These are phyloP conservation scores for Hirtodrosophila alboralis DNA, from an alignment of 2,888 invertebrate genomes.

Conservation along the genomic window DNA sequence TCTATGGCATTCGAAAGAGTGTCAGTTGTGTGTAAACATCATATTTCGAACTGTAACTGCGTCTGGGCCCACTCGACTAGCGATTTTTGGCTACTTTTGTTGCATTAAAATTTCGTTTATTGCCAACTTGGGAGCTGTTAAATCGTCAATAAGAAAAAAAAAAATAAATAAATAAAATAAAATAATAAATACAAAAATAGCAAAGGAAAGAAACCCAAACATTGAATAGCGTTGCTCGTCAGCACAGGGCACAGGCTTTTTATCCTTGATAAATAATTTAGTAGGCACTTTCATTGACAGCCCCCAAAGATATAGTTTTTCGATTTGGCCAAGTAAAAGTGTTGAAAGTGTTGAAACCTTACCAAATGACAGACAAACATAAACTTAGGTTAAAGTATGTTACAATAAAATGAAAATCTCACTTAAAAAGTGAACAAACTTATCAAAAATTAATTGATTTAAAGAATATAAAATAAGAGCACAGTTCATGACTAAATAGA, in stretches of 20 bases:
- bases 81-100: constrained; percentile 44
- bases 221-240: constrained; percentile 9
- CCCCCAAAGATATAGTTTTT: not conserved
- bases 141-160: constrained; percentile 50
- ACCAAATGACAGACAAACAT: too few relatives aligned
- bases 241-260: constrained; percentile 5
- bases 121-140: constrained; percentile 72
- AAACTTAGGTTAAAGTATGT: too few relatives aligned
- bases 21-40: constrained; percentile 13
- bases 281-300: not conserved
- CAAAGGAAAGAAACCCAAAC: constrained; percentile 8
- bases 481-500: too few relatives aligned
- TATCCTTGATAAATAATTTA: constrained; percentile 12
- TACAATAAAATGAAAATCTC: too few relatives aligned
- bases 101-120: constrained; percentile 76
- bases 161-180: constrained; percentile 17
- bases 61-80: constrained; percentile 16
- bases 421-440: too few relatives aligned
- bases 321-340: too few relatives aligned
- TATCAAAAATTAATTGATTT: too few relatives aligned
- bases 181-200: too few relatives aligned
- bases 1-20: too few relatives aligned
- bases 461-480: too few relatives aligned
- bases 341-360: too few relatives aligned
- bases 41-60: constrained; percentile 56